These are phyloP conservation scores for Drosophila hamatofila DNA, from an alignment of 2,888 invertebrate genomes.

Conservation along the genomic window DNA sequence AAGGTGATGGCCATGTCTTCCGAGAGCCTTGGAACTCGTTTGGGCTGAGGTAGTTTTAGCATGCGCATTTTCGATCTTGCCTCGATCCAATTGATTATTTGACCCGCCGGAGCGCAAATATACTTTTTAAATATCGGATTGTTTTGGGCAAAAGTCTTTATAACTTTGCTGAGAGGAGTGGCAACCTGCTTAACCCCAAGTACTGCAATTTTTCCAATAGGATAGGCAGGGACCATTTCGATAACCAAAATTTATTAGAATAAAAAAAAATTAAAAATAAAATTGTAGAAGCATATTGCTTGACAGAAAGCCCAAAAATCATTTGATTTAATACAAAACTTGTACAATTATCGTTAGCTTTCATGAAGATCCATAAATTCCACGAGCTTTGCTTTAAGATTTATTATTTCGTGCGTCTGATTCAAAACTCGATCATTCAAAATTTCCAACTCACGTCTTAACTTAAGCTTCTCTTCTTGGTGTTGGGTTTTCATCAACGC, in stretches of 20 bases:
- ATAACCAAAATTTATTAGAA: conserved; percentile 16
- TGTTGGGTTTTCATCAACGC: conserved; percentile 36
- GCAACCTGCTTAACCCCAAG: conserved; percentile 43
- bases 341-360: neutral
- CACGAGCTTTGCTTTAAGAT: conserved; percentile 32
- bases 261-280: neutral
- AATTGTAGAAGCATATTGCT: neutral
- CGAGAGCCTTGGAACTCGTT: conserved; percentile 35
- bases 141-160: conserved; percentile 39
- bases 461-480: neutral
- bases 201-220: conserved; percentile 44
- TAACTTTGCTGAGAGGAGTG: conserved; percentile 34
- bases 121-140: conserved; percentile 35
- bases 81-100: conserved; percentile 48
- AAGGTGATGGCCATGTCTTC: conserved; percentile 35
- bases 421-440: conserved; percentile 36
- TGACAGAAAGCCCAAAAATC: conserved; percentile 20
- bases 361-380: neutral
- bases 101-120: conserved; percentile 55
- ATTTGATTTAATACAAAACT: neutral
- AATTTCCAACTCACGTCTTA: conserved; percentile 18
- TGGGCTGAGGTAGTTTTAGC: conserved; percentile 54
- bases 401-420: conserved; percentile 44
- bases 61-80: conserved; percentile 49
- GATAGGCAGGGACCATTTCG: conserved; percentile 52